Percentiles rank a stretch among this genome's conserved stretches.
phyloP scores from a whole-genome alignment of 2,113 vertebrate genomes.

The Thomomys bottae region DNA sequence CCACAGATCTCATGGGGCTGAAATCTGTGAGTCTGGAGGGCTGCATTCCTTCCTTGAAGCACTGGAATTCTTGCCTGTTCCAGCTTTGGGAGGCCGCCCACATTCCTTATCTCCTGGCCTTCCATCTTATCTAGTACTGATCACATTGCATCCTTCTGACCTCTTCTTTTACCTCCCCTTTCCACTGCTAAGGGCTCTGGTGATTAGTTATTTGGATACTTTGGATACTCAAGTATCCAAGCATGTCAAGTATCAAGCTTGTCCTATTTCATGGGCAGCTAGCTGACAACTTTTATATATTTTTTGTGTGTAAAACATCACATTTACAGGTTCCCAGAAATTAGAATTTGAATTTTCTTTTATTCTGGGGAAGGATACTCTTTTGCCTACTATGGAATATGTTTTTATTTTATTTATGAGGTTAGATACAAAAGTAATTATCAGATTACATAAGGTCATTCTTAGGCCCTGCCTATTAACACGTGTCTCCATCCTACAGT shows the following conservation, averaged over 20 bases:
- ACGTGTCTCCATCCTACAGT: accelerated
- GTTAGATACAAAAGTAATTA: not conserved
- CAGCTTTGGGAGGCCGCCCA: not conserved
- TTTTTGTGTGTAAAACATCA: not conserved
- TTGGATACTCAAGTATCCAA: not conserved
- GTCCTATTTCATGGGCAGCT: not conserved
- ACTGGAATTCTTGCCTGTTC: not conserved
- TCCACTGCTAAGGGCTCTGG: not conserved
- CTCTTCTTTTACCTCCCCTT: not conserved
- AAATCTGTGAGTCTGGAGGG: not conserved
- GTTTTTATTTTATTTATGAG: not conserved
- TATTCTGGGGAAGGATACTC: not conserved
- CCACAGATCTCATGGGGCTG: not conserved
- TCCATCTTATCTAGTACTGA: not conserved
- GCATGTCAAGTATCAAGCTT: too few relatives aligned
- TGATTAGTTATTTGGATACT: not conserved
- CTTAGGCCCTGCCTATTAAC: not conserved
- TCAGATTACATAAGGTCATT: not conserved
- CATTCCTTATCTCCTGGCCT: not conserved
- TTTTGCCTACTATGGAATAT: not conserved
- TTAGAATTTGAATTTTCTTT: not conserved
- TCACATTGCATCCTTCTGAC: not conserved
- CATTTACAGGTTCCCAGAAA: not conserved
- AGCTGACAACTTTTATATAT: not conserved
- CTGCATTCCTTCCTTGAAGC: not conserved